Percentiles rank a stretch among this genome's conserved stretches.
These are phyloP conservation scores for Bagarius yarrelli DNA, from an alignment of 2,113 vertebrate species.

Conservation along the genomic window DNA sequence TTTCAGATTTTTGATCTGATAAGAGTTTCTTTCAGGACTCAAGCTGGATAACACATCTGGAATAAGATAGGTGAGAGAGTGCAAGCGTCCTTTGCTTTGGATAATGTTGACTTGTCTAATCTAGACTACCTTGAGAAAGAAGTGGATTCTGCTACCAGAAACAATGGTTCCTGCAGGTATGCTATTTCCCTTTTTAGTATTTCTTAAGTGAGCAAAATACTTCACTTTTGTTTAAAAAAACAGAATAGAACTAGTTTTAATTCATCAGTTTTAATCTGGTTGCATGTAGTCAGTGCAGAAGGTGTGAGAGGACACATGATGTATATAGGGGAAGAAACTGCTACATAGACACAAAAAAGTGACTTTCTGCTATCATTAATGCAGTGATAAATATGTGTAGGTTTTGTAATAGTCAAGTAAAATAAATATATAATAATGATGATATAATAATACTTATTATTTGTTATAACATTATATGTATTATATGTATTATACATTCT, in stretches of 20 bases:
- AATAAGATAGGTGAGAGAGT: conserved; percentile 10
- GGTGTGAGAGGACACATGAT: neutral
- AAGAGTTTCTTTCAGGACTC: neutral
- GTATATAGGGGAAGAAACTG: conserved; percentile 13
- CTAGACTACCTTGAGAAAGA: neutral
- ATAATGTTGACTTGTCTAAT: conserved; percentile 27
- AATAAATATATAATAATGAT: neutral
- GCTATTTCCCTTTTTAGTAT: neutral
- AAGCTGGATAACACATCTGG: conserved; percentile 22
- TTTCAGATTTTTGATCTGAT: neutral
- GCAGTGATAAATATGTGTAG: neutral
- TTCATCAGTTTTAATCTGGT: neutral
- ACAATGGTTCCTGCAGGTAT: conserved; percentile 21
- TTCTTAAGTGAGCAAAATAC: neutral
- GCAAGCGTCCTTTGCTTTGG: neutral
- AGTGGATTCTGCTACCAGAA: conserved; percentile 1
- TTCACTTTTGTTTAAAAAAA: neutral
- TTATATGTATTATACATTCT: neutral
- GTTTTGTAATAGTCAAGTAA: neutral
- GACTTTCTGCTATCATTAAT: neutral
- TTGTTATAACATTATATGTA: neutral
- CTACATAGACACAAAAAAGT: too few relatives aligned
- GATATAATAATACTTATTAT: too few relatives aligned
- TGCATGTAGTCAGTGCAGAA: neutral
- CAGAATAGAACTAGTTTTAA: neutral